phyloP scores from a whole-genome alignment of 2,888 invertebrate species.

The Pammene aurita region DNA sequence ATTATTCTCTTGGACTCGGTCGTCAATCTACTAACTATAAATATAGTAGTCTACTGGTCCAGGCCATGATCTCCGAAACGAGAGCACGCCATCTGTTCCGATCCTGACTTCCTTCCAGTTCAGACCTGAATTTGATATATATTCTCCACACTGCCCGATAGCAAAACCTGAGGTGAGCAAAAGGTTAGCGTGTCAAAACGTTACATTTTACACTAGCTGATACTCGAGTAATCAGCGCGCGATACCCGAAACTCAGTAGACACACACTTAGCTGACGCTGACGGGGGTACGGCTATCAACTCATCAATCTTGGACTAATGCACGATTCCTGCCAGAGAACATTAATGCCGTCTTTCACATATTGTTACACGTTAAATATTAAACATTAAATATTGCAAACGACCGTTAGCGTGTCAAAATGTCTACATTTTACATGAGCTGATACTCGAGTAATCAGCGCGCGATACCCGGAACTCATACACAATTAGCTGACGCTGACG shows the following conservation, averaged over 20 bases:
- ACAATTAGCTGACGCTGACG: conserved; percentile 22
- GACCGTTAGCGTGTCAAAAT: neutral
- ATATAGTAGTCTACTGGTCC: too few relatives aligned
- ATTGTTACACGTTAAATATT: too few relatives aligned
- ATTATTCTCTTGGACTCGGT: too few relatives aligned
- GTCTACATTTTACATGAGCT: neutral
- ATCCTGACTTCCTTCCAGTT: too few relatives aligned
- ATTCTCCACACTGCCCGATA: too few relatives aligned
- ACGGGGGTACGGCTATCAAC: conserved; percentile 8
- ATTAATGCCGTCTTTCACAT: too few relatives aligned
- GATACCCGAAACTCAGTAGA: conserved; percentile 13
- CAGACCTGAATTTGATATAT: too few relatives aligned
- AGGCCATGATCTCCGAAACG: too few relatives aligned
- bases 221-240: neutral
- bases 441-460: neutral
- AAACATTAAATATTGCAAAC: too few relatives aligned
- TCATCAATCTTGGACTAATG: conserved; percentile 23
- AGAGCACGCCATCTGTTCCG: too few relatives aligned
- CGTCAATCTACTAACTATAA: too few relatives aligned
- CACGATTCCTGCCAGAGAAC: neutral
- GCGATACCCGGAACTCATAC: conserved; percentile 14
- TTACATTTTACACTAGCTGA: neutral
- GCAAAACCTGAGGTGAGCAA: too few relatives aligned
- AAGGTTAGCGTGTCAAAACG: neutral
- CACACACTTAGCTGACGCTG: conserved; percentile 21